A percentile compares a stretch with the other conserved stretches of the same genome.
Conservation (phyloP, 2,888 invertebrate genomes). For the Deilephila elpenor region DNA sequence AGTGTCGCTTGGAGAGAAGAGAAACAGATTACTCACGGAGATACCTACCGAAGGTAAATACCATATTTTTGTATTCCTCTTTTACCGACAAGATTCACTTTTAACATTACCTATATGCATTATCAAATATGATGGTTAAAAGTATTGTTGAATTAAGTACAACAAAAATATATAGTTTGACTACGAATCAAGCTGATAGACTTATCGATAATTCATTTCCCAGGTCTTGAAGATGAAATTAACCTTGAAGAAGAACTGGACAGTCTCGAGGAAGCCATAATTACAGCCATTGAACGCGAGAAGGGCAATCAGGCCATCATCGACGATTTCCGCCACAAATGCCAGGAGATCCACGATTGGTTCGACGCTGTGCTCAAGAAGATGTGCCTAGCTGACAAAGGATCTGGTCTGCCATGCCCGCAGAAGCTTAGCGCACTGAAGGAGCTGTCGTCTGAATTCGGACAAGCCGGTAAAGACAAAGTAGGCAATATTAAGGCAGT, state of each 20-base stretch:
- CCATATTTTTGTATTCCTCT: too few species aligned
- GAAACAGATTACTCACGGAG: slow-evolving; percentile 89
- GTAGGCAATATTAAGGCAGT: slow-evolving; percentile 89
- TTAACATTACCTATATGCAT: too few species aligned
- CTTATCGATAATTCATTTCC: slow-evolving; percentile 25
- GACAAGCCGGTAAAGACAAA: slow-evolving; percentile 88
- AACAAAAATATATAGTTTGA: too few species aligned
- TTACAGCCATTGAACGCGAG: slow-evolving; percentile 90
- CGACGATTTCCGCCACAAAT: slow-evolving; percentile 89
- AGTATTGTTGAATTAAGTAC: too few species aligned
- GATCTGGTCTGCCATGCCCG: slow-evolving; percentile 91
- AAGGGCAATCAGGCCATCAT: slow-evolving; percentile 90
- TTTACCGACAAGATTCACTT: too few species aligned
- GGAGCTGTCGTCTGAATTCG: slow-evolving; percentile 90
- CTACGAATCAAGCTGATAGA: too few species aligned
- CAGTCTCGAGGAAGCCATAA: slow-evolving; percentile 88
- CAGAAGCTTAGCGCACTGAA: slow-evolving; percentile 91
- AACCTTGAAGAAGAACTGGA: slow-evolving; percentile 90
- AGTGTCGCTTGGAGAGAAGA: slow-evolving; percentile 90
- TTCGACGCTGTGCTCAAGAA: slow-evolving; percentile 92
- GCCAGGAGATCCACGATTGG: slow-evolving; percentile 92
- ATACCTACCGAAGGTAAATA: slow-evolving; percentile 86
- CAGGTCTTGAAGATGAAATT: slow-evolving; percentile 86
- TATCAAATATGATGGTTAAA: too few species aligned
- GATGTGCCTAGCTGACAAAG: slow-evolving; percentile 93